Base-by-base conservation (phyloP, 2,888 invertebrate species). In the Callinectes sapidus region DNA sequence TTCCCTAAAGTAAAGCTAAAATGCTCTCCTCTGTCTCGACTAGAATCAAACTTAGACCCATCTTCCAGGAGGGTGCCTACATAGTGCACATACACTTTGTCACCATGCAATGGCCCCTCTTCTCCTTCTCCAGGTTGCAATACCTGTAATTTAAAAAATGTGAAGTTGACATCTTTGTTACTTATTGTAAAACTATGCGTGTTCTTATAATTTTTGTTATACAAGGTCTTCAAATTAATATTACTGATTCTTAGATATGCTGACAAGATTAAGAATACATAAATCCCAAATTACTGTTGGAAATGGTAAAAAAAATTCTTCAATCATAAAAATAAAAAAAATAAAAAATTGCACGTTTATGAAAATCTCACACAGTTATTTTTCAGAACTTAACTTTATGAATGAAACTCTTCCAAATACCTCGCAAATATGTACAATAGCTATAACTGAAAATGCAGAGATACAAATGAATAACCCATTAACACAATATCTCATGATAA, bases 11-110 rank as follows among this genome's bases (percentile, higher is more conserved):
- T 96, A 95, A 99, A 99, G 95, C 97, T 97, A 66, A 99, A 99
- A 0, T 98, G 97, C 94, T 97, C 97, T 94, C 97, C 97, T 93
- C 98, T 97, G 95, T 98, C 97, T 95, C 97, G 97, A 95, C 98
- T 99, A 0, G 98, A 98, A 96, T 99, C 99, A 95, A 99, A 99
- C 95, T 98, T 97, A 3, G 97, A 97, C 77, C 99, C 99, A 95
- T 96, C 96, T 96, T 98, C 98, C 48, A 97, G 95, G 55, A 99
- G 96, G 1, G 97, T 98, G 55, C 99, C 99, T 1, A 97, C 98
- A 95, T 99, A 99, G 96, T 99, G 99, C 0, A 98, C 97, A 6
- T 96, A 97, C 0, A 96, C 97, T 95, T 96, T 97, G 95, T 97
- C 97, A 0, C 98, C 98, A 89, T 96, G 95, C 23, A 96, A 96